Evolutionary conservation across 2,888 invertebrate genomes (phyloP), one percentile per base, ranked within the genome.

Genomic region (Coelogynopora nodosa): DNA sequence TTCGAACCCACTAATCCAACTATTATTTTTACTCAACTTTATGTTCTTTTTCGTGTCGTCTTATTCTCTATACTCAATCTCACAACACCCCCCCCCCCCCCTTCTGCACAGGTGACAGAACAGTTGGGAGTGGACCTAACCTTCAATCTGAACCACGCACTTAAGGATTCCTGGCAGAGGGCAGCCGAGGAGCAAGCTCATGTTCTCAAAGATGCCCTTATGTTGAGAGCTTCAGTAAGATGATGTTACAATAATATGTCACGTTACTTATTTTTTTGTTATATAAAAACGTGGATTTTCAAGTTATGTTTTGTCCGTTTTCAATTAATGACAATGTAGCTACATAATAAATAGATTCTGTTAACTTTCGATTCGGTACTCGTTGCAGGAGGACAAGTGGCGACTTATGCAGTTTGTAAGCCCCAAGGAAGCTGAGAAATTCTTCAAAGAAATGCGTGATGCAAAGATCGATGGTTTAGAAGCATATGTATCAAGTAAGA

Each of bases 341-440:
- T n/a, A n/a, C n/a, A n/a, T n/a, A n/a, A n/a, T n/a, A n/a, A n/a
- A n/a, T n/a, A n/a, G n/a, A n/a, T n/a, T n/a, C n/a, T n/a, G n/a
- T n/a, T n/a, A n/a, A n/a, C n/a, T n/a, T n/a, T n/a, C n/a, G n/a
- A n/a, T n/a, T n/a, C n/a, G n/a, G n/a, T n/a, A n/a, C n/a, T n/a
- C n/a, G n/a, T 85, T 67, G 2, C 0, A 85, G 85, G 85, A 85
- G 27, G 85, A 85, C 28, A 67, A 85, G 23, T 85, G 85, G 85
- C 1, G 74, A 67, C 85, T 27, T 82, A 85, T 67, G 74, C 67
- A 85, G 28, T 85, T 85, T 29, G 27, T 26, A 28, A 74, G 85
- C 18, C 30, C 67, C 13, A 85, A 85, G 67, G 85, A 85, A 27
- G 74, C 28, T 28, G 85, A 85, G 26, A 67, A 67, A 67, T 85